phyloP scores from a whole-genome alignment of 2,113 vertebrate species.

The rabbit (Oryctolagus cuniculus) region DNA sequence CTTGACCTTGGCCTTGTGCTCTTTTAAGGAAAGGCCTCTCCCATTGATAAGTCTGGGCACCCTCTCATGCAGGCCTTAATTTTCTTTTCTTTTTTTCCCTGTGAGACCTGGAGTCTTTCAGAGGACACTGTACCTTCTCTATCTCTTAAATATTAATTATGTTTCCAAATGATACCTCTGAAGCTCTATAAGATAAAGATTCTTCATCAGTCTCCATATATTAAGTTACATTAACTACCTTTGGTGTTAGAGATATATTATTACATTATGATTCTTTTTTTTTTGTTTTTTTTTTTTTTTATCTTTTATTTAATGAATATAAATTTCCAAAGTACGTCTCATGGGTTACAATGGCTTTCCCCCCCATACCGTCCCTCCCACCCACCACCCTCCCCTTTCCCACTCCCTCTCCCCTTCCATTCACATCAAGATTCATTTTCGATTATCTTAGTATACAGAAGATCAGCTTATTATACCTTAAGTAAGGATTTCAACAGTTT shows the following conservation, averaged over 20 bases:
- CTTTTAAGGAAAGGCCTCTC: background rate
- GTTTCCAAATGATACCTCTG: background rate
- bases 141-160: background rate
- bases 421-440: too few species aligned
- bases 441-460: too few species aligned
- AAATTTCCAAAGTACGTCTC: too few species aligned
- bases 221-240: background rate
- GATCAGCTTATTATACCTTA: too few species aligned
- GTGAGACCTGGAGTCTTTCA: background rate
- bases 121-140: background rate
- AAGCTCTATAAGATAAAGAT: background rate
- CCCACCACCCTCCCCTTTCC: too few species aligned
- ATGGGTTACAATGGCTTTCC: too few species aligned
- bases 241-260: background rate
- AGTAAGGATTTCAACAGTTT: too few species aligned
- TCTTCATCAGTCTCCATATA: background rate
- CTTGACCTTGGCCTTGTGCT: too few species aligned
- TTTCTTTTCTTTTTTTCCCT: background rate
- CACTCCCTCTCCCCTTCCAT: too few species aligned
- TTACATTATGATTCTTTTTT: background rate
- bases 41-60: fast-evolving
- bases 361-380: too few species aligned
- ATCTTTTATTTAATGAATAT: too few species aligned
- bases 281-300: too few species aligned
- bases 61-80: background rate